Percentiles rank a stretch among this genome's conserved stretches.
Evolutionary conservation across 1,140 invertebrate genomes (phyloP).

Genomic region (Drosophila sulfurigaster): DNA sequence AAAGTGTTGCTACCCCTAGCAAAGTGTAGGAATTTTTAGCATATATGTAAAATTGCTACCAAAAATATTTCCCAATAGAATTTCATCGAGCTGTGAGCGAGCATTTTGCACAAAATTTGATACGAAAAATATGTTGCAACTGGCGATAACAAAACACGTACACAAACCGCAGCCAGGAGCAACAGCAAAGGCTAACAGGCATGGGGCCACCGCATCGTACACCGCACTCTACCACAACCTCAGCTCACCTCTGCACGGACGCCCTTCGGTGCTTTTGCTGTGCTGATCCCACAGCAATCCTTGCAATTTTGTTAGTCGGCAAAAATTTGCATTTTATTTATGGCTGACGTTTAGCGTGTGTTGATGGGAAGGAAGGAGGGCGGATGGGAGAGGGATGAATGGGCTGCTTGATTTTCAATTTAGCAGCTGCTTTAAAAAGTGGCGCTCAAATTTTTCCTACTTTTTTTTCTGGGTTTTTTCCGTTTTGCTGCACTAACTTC

Average conservation of each 20-base stretch:
- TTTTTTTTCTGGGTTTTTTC: constrained; percentile 27
- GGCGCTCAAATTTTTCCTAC: constrained; percentile 60
- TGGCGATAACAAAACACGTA: constrained; percentile 72
- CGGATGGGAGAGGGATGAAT: no score
- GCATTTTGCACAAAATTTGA: constrained; percentile 79
- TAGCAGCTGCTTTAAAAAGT: constrained; percentile 70
- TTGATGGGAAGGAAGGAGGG: constrained; percentile 14
- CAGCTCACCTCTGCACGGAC: constrained; percentile 11
- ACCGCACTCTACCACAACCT: constrained; percentile 11
- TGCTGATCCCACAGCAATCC: constrained; percentile 30
- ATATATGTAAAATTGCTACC: constrained; percentile 27
- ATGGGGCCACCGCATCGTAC: not conserved
- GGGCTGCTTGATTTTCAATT: constrained; percentile 56
- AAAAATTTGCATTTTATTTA: constrained; percentile 76
- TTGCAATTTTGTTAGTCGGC: constrained; percentile 70
- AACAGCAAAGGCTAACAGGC: constrained; percentile 14
- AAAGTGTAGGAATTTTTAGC: not conserved
- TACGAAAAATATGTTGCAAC: constrained; percentile 74
- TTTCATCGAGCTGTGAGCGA: constrained; percentile 70
- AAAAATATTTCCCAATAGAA: constrained; percentile 75
- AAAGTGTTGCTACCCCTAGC: not conserved
- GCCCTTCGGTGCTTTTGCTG: not conserved
- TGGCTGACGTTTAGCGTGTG: constrained; percentile 73
- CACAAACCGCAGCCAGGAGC: constrained; percentile 42
- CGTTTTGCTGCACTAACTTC: constrained; percentile 58